A percentile compares a stretch with the other conserved stretches of the same genome.
These are phyloP conservation scores for Volucella inanis DNA, from an alignment of 2,888 invertebrate genomes.

Conservation along the genomic window DNA sequence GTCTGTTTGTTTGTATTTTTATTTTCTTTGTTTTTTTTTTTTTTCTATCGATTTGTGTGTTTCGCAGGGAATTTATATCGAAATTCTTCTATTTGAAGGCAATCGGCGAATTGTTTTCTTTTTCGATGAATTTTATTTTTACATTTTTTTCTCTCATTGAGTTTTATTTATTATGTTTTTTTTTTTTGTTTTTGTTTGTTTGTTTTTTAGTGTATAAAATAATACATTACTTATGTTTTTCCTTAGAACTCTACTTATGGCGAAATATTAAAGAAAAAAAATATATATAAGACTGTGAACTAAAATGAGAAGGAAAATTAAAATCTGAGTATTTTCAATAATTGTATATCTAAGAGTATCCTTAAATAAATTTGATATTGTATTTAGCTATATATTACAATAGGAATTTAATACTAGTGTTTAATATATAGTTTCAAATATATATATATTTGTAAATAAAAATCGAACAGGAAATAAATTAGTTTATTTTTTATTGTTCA, in stretches of 20 bases:
- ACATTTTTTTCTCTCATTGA: constrained; percentile 40
- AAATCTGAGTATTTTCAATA: constrained; percentile 34
- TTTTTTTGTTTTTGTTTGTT: no score
- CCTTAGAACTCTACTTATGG: constrained; percentile 53
- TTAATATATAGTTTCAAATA: constrained; percentile 56
- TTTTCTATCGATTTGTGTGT: constrained; percentile 57
- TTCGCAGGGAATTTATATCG: constrained; percentile 79
- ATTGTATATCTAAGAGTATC: constrained; percentile 49
- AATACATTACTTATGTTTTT: constrained; percentile 45
- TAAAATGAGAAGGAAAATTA: constrained; percentile 3
- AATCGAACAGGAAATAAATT: constrained; percentile 61
- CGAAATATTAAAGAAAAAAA: constrained; percentile 31
- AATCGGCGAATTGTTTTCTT: constrained; percentile 83
- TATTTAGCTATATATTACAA: constrained; percentile 71
- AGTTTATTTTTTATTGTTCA: neutral
- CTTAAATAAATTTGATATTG: constrained; percentile 68
- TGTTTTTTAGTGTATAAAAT: constrained; percentile 68
- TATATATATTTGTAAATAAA: constrained; percentile 60
- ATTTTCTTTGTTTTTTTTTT: constrained; percentile 39
- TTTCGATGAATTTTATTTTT: constrained; percentile 71
- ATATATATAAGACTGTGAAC: neutral
- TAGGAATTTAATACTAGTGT: constrained; percentile 71
- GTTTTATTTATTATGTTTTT: constrained; percentile 74
- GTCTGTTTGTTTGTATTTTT: constrained; percentile 20
- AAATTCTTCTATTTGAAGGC: constrained; percentile 83